Conservation (phyloP, 2,113 vertebrate genomes). For the Xenopus laevis region DNA sequence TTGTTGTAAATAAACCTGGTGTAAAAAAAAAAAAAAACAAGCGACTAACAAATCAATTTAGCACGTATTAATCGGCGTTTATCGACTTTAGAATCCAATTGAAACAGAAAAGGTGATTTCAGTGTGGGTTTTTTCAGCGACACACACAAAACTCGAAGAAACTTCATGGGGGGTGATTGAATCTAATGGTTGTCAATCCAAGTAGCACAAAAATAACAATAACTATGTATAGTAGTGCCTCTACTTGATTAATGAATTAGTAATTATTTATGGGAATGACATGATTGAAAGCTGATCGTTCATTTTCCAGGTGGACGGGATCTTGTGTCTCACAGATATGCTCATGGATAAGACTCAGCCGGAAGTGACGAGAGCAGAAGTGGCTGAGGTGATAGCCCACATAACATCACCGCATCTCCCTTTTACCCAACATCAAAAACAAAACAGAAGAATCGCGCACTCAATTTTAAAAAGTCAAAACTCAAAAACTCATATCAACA, state of each 20-base stretch:
- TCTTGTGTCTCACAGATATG: constrained; percentile 90
- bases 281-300: background rate
- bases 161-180: no score
- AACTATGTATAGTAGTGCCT: no score
- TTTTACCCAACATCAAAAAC: constrained; percentile 84
- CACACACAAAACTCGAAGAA: no score
- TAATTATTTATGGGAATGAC: no score
- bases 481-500: no score
- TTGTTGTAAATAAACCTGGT: constrained; percentile 22
- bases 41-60: constrained; percentile 37
- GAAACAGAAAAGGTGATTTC: background rate
- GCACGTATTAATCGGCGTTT: constrained; percentile 24
- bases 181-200: no score
- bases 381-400: constrained; percentile 92
- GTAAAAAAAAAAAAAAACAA: constrained; percentile 36
- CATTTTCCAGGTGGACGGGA: constrained; percentile 82
- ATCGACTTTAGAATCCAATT: constrained; percentile 27
- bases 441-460: no score
- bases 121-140: background rate
- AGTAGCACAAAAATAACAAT: no score
- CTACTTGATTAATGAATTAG: no score
- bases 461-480: no score
- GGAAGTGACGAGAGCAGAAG: constrained; percentile 87
- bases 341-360: constrained; percentile 78
- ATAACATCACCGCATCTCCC: constrained; percentile 92